phyloP scores from a whole-genome alignment of 1,140 invertebrate genomes.

The Gryon sp. region DNA sequence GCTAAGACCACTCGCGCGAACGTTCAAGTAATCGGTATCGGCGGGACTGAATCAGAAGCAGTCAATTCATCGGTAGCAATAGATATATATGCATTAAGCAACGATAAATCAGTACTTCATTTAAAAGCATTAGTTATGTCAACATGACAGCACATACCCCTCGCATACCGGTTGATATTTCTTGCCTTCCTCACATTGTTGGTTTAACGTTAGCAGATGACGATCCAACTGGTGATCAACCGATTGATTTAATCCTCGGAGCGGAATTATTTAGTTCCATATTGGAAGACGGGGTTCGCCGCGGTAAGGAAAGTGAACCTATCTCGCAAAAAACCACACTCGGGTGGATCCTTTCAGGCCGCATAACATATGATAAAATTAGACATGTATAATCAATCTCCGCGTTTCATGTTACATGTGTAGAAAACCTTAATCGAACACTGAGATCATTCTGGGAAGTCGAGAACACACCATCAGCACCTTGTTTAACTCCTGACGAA shows the following conservation, averaged over 20 bases:
- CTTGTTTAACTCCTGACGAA: neutral
- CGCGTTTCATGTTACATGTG: neutral
- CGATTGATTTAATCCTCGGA: neutral
- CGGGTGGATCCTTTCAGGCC: conserved; percentile 1
- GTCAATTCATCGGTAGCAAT: neutral
- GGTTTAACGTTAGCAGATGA: no score
- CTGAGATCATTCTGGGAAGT: no score
- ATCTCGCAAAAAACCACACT: conserved; percentile 1
- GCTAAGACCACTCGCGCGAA: neutral
- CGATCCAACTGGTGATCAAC: neutral
- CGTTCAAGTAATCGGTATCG: conserved; percentile 1
- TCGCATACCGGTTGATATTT: neutral
- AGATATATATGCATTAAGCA: no score
- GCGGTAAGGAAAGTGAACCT: neutral
- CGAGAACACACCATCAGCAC: no score
- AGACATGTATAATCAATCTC: no score
- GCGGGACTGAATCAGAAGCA: neutral
- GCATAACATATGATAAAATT: no score
- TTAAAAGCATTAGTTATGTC: neutral
- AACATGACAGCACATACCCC: neutral
- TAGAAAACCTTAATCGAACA: no score
- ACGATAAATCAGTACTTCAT: neutral
- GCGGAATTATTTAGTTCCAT: conserved; percentile 6
- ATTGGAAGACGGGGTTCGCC: neutral
- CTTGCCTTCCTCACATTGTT: no score